phyloP scores from a whole-genome alignment of 2,888 invertebrate species.

The Boloria euphrosyne region DNA sequence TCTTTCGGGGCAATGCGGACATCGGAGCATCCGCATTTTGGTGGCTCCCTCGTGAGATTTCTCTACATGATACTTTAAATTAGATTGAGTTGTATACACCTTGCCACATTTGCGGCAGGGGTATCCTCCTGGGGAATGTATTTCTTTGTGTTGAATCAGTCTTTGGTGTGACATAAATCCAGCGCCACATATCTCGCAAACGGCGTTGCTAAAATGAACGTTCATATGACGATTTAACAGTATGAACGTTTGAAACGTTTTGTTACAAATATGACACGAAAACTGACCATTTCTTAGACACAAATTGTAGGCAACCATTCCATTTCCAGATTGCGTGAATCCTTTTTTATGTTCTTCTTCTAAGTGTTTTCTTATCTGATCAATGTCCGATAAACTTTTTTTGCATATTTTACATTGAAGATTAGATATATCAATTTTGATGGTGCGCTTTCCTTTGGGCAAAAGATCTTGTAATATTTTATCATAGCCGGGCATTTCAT shows the following conservation, averaged over 20 bases:
- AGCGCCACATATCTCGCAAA: constrained; percentile 67
- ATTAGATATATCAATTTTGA: constrained; percentile 66
- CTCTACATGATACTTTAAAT: constrained; percentile 62
- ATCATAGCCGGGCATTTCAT: constrained; percentile 52
- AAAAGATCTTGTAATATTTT: constrained; percentile 57
- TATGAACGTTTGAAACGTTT: constrained; percentile 64
- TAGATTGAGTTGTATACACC: constrained; percentile 71
- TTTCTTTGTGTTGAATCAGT: constrained; percentile 64
- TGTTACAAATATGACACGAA: constrained; percentile 60
- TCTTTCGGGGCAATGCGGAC: constrained; percentile 62
- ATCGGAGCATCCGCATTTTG: constrained; percentile 59
- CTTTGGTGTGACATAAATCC: constrained; percentile 67
- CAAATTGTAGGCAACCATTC: constrained; percentile 61
- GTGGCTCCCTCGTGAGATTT: constrained; percentile 60
- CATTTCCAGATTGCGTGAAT: constrained; percentile 63
- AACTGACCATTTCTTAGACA: constrained; percentile 55
- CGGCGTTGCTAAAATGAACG: constrained; percentile 66
- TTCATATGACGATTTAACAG: constrained; percentile 71
- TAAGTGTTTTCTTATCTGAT: constrained; percentile 57
- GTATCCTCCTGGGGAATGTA: constrained; percentile 62
- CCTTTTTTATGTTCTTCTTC: constrained; percentile 48
- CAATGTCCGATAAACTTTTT: constrained; percentile 47
- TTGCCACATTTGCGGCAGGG: constrained; percentile 71
- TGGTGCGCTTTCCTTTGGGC: constrained; percentile 62
- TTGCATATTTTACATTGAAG: constrained; percentile 62